Percentiles rank a stretch among this genome's conserved stretches.
These are phyloP conservation scores for Aporrectodea caliginosa DNA, from an alignment of 1,140 invertebrate genomes.

Conservation along the genomic window DNA sequence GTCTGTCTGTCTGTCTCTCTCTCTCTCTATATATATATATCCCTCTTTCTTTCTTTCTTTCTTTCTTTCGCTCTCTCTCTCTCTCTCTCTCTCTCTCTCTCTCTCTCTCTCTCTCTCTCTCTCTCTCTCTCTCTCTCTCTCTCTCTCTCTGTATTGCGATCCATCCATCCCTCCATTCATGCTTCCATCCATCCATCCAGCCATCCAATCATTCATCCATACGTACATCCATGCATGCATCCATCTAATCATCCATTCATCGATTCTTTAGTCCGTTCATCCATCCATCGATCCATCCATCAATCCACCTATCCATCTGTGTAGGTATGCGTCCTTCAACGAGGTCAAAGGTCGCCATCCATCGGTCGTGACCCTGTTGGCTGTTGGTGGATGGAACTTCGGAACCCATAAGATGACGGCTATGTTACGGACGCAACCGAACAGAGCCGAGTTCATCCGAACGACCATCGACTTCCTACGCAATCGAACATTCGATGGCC, in stretches of 20 bases:
- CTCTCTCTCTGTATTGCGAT: too few species aligned
- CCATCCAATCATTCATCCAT: too few species aligned
- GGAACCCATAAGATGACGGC: slow-evolving; percentile 69
- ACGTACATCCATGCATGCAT: too few species aligned
- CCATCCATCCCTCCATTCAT: too few species aligned
- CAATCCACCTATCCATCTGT: slow-evolving; percentile 8
- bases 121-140: slow-evolving; percentile 8
- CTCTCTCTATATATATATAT: too few species aligned
- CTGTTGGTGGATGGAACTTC: slow-evolving; percentile 95
- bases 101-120: slow-evolving; percentile 11
- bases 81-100: slow-evolving; percentile 13
- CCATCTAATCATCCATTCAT: too few species aligned
- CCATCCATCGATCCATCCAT: too few species aligned
- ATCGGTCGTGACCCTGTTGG: slow-evolving; percentile 82
- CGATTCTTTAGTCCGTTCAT: too few species aligned
- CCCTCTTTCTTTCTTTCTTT: too few species aligned
- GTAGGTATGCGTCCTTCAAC: slow-evolving; percentile 91
- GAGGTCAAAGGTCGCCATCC: slow-evolving; percentile 90
- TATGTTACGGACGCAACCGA: slow-evolving; percentile 39
- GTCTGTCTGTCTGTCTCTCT: too few species aligned
- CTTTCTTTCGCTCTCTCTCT: too few species aligned
- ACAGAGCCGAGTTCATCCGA: slow-evolving; percentile 39
- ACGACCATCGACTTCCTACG: slow-evolving; percentile 76
- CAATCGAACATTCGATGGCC: slow-evolving; percentile 88
- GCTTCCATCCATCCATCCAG: too few species aligned